A percentile compares a stretch with the other conserved stretches of the same genome.
Conservation (phyloP, 2,888 invertebrate genomes). For the Hirtodrosophila cameraria region DNA sequence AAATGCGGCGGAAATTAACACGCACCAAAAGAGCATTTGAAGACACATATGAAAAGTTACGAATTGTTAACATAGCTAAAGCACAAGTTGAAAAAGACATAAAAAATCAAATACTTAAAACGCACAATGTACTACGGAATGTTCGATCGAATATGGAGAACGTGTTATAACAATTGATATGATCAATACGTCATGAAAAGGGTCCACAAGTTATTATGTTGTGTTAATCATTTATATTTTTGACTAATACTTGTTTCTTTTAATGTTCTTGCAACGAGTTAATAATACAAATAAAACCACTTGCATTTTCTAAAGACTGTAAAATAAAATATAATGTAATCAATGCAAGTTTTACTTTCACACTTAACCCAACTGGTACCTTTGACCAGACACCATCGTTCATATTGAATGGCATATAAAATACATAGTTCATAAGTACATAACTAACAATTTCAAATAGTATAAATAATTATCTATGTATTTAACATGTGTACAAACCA, state of each 20-base stretch:
- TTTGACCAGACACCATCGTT: slow-evolving; percentile 59
- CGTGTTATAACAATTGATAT: slow-evolving; percentile 76
- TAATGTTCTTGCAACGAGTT: slow-evolving; percentile 34
- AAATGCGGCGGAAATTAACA: slow-evolving; percentile 88
- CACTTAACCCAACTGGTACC: slow-evolving; percentile 27
- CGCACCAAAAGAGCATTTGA: slow-evolving; percentile 90
- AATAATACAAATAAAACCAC: slow-evolving; percentile 32
- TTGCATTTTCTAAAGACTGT: slow-evolving; percentile 72
- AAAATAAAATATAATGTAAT: slow-evolving; percentile 47
- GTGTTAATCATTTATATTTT: slow-evolving; percentile 10
- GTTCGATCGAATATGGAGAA: slow-evolving; percentile 90
- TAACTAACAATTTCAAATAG: slow-evolving; percentile 22
- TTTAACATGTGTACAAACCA: slow-evolving; percentile 24
- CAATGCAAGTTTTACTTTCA: slow-evolving; percentile 38
- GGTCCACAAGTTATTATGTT: slow-evolving; percentile 12
- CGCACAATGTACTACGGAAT: slow-evolving; percentile 90
- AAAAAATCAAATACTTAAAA: slow-evolving; percentile 91
- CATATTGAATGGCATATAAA: slow-evolving; percentile 78
- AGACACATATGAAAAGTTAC: slow-evolving; percentile 90
- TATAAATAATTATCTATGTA: slow-evolving; percentile 19
- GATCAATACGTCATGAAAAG: slow-evolving; percentile 22
- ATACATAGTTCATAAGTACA: slow-evolving; percentile 36
- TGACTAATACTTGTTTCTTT: slow-evolving; percentile 19
- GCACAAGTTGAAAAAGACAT: slow-evolving; percentile 93
- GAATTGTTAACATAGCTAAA: slow-evolving; percentile 91